Evolutionary conservation across 2,888 invertebrate genomes (phyloP), one percentile per base, ranked within the genome.

Genomic region (Melinaea marsaeus): DNA sequence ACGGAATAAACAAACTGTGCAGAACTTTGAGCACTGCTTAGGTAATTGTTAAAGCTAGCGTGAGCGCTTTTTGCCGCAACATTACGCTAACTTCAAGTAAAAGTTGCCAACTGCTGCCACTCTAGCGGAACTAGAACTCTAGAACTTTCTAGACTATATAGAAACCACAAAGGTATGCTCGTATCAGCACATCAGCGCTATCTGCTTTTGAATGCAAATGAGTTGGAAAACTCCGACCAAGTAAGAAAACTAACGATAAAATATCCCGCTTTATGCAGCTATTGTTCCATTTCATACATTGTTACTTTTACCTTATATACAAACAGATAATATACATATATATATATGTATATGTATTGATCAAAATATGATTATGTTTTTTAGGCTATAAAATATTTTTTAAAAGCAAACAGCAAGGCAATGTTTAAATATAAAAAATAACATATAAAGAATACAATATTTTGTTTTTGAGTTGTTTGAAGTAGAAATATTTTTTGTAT

Each of bases 191-290:
- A 90, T 90, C 90, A 83, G 75, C 83, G 80, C 85, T 90, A 90
- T 90, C 90, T 90, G 88, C 90, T 90, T 88, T 90, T 84, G 84
- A 85, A 90, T 90, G 87, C 88, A 90, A 90, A 90, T 90, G 90
- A 90, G 90, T 89, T 86, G 84, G 86, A 90, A 90, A 90, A 90
- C 85, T 89, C 77, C 81, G 84, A 73, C 77, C 74, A 78, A 81
- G 84, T 86, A 90, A 90, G 90, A 90, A 89, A 90, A 88, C 83
- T 69, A 71, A 69, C 63, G 65, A 67, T 67, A 63, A 64, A 55
- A 34, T 22, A 13, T 2, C 9, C 7, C 9, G 7, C 9, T 9
- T 42, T 42, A 11, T 42, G 11, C 42, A 9, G 11, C 9, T 9
- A 42, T 42, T 42, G 42, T 42, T 42, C 7, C 11, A 42, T 42